phyloP scores from a whole-genome alignment of 37 sponge, comb jelly and placozoan genomes.

The Beroe forskalii region DNA sequence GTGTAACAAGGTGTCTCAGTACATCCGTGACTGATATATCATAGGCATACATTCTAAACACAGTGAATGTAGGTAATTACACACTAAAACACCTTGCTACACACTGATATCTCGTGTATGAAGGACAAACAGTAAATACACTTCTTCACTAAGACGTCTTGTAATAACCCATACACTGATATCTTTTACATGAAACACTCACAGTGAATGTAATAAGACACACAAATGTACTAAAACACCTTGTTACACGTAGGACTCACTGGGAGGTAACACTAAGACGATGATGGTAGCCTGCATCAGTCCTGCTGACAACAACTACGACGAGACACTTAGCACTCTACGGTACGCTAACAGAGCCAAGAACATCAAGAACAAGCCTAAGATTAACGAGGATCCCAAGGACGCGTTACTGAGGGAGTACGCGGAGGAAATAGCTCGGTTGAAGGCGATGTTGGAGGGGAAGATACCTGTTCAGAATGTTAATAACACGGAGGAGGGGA shows the following conservation, averaged over 20 bases:
- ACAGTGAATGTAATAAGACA: too few relatives aligned
- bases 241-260: constrained; percentile 61
- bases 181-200: too few relatives aligned
- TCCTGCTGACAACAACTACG: constrained; percentile 98
- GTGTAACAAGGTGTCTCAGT: too few relatives aligned
- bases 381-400: constrained; percentile 95
- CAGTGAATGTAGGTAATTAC: too few relatives aligned
- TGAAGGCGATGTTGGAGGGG: constrained; percentile 85
- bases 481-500: background rate
- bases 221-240: too few relatives aligned
- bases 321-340: constrained; percentile 85
- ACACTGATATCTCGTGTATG: too few relatives aligned
- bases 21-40: too few relatives aligned
- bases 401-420: constrained; percentile 94
- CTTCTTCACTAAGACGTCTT: too few relatives aligned
- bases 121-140: too few relatives aligned
- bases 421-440: constrained; percentile 84
- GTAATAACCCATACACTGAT: too few relatives aligned
- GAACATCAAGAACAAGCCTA: constrained; percentile 99
- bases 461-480: constrained; percentile 44
- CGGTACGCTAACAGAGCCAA: constrained; percentile 88
- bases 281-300: constrained; percentile 97
- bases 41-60: too few relatives aligned
- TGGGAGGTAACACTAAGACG: constrained; percentile 97
- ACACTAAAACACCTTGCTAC: too few relatives aligned